phyloP scores from a whole-genome alignment of 2,888 invertebrate species.

The Acanthoscelides obtectus region DNA sequence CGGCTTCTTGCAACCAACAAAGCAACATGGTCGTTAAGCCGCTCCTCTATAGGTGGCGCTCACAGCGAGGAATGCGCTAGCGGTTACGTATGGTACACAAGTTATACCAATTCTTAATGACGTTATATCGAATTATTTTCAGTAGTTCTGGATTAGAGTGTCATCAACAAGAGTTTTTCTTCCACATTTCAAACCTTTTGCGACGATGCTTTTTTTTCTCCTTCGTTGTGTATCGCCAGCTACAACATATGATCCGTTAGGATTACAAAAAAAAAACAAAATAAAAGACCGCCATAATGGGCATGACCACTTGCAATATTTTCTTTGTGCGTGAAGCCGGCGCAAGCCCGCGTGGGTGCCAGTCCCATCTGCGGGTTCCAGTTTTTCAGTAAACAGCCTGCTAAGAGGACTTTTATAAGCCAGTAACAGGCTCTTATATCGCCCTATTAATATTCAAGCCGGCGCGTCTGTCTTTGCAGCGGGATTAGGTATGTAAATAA shows the following conservation, averaged over 20 bases:
- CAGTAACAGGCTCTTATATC: not conserved
- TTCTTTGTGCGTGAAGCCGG: not conserved
- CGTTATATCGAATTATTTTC: too few relatives aligned
- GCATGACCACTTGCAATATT: not conserved
- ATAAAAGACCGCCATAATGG: not conserved
- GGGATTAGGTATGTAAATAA: not conserved
- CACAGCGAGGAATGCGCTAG: too few relatives aligned
- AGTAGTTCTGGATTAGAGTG: too few relatives aligned
- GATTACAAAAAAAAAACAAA: not conserved
- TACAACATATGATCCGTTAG: not conserved
- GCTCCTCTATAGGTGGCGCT: too few relatives aligned
- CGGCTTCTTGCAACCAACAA: too few relatives aligned
- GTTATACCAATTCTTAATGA: too few relatives aligned
- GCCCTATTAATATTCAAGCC: not conserved
- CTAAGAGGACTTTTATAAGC: not conserved
- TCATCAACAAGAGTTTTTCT: too few relatives aligned
- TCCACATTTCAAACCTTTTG: too few relatives aligned
- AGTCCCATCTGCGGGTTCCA: not conserved
- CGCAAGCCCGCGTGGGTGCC: not conserved
- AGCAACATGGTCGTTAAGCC: too few relatives aligned
- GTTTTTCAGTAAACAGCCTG: not conserved
- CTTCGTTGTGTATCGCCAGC: not conserved
- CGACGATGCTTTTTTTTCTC: too few relatives aligned
- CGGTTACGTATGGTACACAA: too few relatives aligned
- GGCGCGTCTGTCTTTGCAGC: not conserved